Conservation (phyloP, 2,888 invertebrate species). For the Tetanocera ferruginea region DNA sequence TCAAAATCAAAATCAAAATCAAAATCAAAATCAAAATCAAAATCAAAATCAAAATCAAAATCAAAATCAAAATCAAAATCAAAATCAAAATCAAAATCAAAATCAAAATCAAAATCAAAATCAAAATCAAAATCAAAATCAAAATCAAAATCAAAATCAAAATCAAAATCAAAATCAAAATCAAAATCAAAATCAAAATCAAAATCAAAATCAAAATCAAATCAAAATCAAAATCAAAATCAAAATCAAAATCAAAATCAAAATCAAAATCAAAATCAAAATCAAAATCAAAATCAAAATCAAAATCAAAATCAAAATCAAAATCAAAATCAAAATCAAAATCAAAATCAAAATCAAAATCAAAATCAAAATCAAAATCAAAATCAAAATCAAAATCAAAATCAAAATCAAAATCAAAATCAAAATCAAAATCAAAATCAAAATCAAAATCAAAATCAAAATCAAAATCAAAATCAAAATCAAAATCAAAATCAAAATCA, state of each 20-base stretch:
- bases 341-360: background rate
- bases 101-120: too few species aligned
- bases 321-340: background rate
- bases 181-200: background rate
- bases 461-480: background rate
- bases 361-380: background rate
- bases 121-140: too few species aligned
- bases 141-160: background rate
- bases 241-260: background rate
- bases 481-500: too few species aligned
- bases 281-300: background rate
- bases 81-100: too few species aligned
- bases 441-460: background rate
- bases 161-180: background rate
- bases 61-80: too few species aligned
- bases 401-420: background rate
- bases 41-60: too few species aligned
- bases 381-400: background rate
- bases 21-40: too few species aligned
- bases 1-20: too few species aligned
- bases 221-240: background rate
- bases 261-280: background rate
- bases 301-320: background rate
- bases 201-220: background rate
- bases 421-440: background rate